Evolutionary conservation across 92 coral and sea anemone species (phyloP), one percentile per base, ranked within the genome.

Genomic region (Phenganax subtilis): DNA sequence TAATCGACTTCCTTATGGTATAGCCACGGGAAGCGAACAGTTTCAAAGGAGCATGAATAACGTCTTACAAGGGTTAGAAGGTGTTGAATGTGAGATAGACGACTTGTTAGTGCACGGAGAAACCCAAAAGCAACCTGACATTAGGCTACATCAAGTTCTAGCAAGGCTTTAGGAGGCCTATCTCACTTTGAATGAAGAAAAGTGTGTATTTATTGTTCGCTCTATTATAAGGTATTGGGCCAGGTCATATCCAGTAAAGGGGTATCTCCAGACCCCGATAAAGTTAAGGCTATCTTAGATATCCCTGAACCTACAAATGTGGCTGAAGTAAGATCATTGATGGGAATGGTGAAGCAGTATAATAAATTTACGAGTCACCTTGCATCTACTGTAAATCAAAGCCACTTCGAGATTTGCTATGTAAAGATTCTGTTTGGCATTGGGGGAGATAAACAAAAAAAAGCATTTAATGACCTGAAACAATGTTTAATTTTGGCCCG

Each of bases 1-100:
- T 51, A 88, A 82, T 11, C 84, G 80, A 44, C 76, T 88, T 64
- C 91, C 89, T 17, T 86, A 86, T 60, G 91, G 89, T 16, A 86
- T 85, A 6, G 59, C 88, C 28, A 76, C 85, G 0, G 88, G 91
- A 44, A 85, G 81, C 2, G 85, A 85, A 72, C 83, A 80, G 75
- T 82, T 86, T 55, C 88, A 85, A 72, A 88, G 71, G 70, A 57
- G 80, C 71, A 63, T 88, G 82, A 88, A 82, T 58, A 57, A 69
- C 8, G 83, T 88, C 66, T 86, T 82, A 54, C 89, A 88, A 70
- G 81, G 85, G 27, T 75, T 66, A 11, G 77, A 81, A 28, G 86
- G 86, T 29, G 83, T 85, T 66, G 89, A 85, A 62, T 85, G 88
- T 54, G 83, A 37, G 47, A 37, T 37, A 4, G 47, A 37, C 4